A percentile compares a stretch with the other conserved stretches of the same genome.
Conservation (phyloP, 2,113 vertebrate species). For the Ctenomys sociabilis region DNA sequence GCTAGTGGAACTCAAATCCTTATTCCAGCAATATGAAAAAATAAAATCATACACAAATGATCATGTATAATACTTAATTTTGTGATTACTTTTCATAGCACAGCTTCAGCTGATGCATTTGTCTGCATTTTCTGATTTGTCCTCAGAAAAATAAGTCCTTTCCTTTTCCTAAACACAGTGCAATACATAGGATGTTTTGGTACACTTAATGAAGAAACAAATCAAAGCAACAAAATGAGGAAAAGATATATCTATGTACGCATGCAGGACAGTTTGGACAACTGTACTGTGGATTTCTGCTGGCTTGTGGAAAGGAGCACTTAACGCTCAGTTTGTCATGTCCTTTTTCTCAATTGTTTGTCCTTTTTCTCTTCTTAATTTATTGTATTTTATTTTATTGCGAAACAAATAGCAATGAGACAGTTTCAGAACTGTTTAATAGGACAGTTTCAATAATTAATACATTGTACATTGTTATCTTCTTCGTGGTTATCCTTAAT, state of each 20-base stretch:
- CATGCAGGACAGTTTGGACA: no score
- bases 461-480: no score
- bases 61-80: neutral
- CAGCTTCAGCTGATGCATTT: neutral
- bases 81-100: neutral
- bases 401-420: no score
- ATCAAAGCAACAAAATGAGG: neutral
- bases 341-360: no score
- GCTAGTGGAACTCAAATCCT: neutral
- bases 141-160: neutral
- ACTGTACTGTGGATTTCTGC: no score
- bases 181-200: neutral
- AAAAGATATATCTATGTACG: neutral
- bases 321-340: no score
- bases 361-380: no score
- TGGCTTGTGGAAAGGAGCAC: no score
- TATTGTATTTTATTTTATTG: no score
- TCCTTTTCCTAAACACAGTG: neutral
- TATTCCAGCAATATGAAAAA: neutral
- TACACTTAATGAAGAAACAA: conserved; percentile 9
- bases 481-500: no score
- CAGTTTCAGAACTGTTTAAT: no score
- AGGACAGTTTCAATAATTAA: no score
- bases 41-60: neutral
- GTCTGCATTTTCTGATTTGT: neutral